Evolutionary conservation across 1,140 invertebrate species (phyloP).

Genomic region (Drosophila fuyamai): DNA sequence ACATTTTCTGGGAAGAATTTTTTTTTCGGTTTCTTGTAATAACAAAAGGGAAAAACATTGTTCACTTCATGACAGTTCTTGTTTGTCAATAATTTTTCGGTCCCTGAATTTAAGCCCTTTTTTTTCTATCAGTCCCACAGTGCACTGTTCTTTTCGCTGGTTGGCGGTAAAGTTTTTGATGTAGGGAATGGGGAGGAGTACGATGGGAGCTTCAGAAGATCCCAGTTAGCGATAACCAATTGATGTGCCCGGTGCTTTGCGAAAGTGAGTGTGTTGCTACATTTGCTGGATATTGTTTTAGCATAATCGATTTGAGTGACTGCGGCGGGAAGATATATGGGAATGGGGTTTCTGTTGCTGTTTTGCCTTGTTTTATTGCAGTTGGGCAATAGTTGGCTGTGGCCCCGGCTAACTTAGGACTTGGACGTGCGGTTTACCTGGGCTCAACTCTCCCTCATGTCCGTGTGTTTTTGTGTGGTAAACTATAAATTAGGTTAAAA

Average conservation of each 20-base stretch:
- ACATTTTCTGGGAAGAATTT: too few species aligned
- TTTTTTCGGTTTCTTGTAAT: too few species aligned
- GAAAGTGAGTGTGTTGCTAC: slow-evolving; percentile 52
- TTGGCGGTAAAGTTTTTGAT: slow-evolving; percentile 64
- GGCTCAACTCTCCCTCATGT: slow-evolving; percentile 16
- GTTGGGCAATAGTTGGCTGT: slow-evolving; percentile 67
- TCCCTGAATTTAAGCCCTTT: neutral
- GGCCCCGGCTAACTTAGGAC: slow-evolving; percentile 21
- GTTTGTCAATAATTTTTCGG: too few species aligned
- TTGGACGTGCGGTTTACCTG: slow-evolving; percentile 72
- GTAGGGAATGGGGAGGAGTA: slow-evolving; percentile 22
- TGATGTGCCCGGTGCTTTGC: slow-evolving; percentile 3
- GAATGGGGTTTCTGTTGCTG: slow-evolving; percentile 22
- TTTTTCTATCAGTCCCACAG: slow-evolving; percentile 5
- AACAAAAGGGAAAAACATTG: too few species aligned
- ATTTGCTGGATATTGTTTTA: slow-evolving; percentile 83
- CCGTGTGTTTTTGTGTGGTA: slow-evolving; percentile 54
- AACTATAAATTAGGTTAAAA: slow-evolving; percentile 83
- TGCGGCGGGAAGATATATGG: slow-evolving; percentile 27
- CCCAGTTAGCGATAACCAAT: slow-evolving; percentile 48
- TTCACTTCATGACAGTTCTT: too few species aligned
- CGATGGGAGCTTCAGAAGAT: slow-evolving; percentile 52
- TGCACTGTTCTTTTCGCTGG: slow-evolving; percentile 58
- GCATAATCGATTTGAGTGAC: slow-evolving; percentile 83
- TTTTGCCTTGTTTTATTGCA: slow-evolving; percentile 78